Evolutionary conservation across 2,113 vertebrate genomes (phyloP), one percentile per base, ranked within the genome.

Genomic region (Puntigrus tetrazona): DNA sequence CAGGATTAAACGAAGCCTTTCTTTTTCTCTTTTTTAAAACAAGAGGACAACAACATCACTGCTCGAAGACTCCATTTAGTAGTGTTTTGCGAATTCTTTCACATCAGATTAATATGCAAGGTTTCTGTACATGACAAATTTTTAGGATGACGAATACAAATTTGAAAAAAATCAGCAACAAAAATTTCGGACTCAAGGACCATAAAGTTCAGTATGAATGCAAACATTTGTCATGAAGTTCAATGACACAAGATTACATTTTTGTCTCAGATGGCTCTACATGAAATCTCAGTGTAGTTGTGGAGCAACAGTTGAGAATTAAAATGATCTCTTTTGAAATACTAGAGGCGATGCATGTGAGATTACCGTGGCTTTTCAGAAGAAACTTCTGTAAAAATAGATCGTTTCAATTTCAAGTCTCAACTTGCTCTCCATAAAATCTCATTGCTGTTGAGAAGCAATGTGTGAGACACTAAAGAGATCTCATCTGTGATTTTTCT

Each of bases 401-500:
- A 27, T 14, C 0, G 29, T 63, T 29, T 63, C 2, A 16, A 63
- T 31, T 29, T 63, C 0, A 18, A 63, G 63, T 72, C 22, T 72
- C 0, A 50, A 2, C 59, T 78, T 59, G 52, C 34, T 11, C 18
- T 63, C 10, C 9, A 45, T 43, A 20, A 45, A 65, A 65, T 45
- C 25, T 20, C 9, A 67, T 29, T 45, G 4, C 14, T 80, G 38
- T 47, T 11, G 3, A 47, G 27, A 1, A 67, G 38, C 25, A 65
- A 31, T 41, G n/a, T 67, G 13, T 81, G 27, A 67, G 41, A 47
- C 41, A 47, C 65, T 80, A 22, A 65, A 80, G 59, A 65, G 38
- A 47, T 22, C 59, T 47, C 6, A 27, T 38, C 14, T 13, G 25
- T 29, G 25, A 11, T 67, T 31, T 50, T 9, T 20, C 25, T 79